Base-by-base conservation (phyloP, 2,888 invertebrate genomes). In the Hydroisotoma schaefferi region DNA sequence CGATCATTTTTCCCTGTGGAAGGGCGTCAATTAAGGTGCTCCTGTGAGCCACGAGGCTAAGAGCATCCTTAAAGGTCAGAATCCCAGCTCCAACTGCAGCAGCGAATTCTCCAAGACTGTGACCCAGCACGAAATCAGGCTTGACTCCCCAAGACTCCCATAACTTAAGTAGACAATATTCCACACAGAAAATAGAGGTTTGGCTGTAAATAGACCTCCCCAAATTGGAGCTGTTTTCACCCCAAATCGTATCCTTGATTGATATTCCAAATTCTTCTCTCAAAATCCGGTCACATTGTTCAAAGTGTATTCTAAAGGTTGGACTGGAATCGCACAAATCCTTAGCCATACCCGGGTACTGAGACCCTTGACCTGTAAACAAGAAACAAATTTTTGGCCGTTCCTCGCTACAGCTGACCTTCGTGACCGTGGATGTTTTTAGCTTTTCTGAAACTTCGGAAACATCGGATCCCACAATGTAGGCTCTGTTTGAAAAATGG, bases 51-150 rank as follows among this genome's bases (percentile, higher is more conserved):
- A 67, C 64, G 20, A 67, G 29, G 10, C 44, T 60, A 3, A 67
- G 29, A 4, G 67, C 67, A 47, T 62, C 64, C n/a, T 57, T 52
- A 12, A 67, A 56, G 3, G 6, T 44, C 25, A 67, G 25, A 12
- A 57, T 51, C 1, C 60, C 62, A 10, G 62, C 59, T 5, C 48
- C 47, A n/a, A 67, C 67, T 18, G 67, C 64, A 22, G 67, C 67
- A 2, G 54, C 48, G 52, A 64, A 67, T 55, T 67, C 67, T 12
- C 67, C 67, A 12, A 67, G 28, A 33, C 61, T 61, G 33, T 67
- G 67, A 1, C 67, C 67, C 12, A 67, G n/a, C 8, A 59, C 67
- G 29, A 52, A 58, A 46, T 63, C 61, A 1, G 67, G 59, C 15
- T 38, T 48, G 1, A 66, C 54, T 23, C 66, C 66, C 59, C 63